phyloP scores from a whole-genome alignment of 2,113 vertebrate genomes.

The Tretioscincus oriximinensis region DNA sequence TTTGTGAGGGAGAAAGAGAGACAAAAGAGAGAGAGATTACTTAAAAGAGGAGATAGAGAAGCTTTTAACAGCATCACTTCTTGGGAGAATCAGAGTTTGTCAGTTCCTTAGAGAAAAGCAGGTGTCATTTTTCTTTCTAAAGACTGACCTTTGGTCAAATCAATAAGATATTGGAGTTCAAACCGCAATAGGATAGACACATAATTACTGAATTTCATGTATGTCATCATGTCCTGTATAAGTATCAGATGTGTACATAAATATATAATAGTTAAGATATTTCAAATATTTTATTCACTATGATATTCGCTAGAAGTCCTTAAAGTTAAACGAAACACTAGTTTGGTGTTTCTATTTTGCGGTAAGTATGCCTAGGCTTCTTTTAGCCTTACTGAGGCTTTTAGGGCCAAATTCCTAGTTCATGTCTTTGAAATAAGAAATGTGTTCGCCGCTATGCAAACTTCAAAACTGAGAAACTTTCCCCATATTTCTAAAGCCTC shows the following conservation, averaged over 20 bases:
- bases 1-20: background rate
- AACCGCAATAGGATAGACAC: background rate
- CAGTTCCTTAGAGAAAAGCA: background rate
- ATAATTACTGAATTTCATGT: background rate
- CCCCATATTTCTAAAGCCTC: too few relatives aligned
- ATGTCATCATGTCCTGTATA: background rate
- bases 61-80: background rate
- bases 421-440: too few relatives aligned
- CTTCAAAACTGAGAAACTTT: too few relatives aligned
- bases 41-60: too few relatives aligned
- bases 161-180: background rate
- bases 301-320: background rate
- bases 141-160: slow-evolving; percentile 15
- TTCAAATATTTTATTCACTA: background rate
- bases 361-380: background rate
- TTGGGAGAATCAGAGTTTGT: background rate
- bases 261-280: background rate
- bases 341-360: background rate
- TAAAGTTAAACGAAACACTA: background rate
- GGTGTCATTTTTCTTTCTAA: background rate
- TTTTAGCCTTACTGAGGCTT: too few relatives aligned
- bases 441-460: too few relatives aligned
- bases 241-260: background rate
- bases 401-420: too few relatives aligned
- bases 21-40: too few relatives aligned